Evolutionary conservation across 2,797 vertebrate genomes (phyloP).

Genomic region (Chelon auratus): DNA sequence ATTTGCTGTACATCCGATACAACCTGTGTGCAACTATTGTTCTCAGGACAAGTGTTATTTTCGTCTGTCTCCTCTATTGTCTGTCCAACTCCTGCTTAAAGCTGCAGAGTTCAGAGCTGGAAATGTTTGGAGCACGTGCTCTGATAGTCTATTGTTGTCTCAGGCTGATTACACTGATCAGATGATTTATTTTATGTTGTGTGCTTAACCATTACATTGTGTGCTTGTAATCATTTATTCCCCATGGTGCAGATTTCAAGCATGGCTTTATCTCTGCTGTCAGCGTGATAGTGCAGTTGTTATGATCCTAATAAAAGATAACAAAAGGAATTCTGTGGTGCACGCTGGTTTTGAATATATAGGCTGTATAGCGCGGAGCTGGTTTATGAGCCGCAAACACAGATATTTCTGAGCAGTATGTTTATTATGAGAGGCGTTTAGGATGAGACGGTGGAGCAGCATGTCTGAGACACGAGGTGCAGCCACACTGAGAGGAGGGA

Average conservation of each 20-base stretch:
- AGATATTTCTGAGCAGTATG: not conserved
- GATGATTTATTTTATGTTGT: conserved; percentile 23
- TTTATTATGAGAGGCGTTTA: not conserved
- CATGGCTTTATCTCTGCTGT: conserved; percentile 46
- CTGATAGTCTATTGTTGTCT: conserved; percentile 30
- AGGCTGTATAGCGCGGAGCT: not conserved
- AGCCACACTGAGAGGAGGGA: conserved; percentile 38
- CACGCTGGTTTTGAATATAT: conserved; percentile 5
- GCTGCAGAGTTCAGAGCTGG: conserved; percentile 33
- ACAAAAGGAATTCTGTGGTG: conserved; percentile 33
- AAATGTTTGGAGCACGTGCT: conserved; percentile 25
- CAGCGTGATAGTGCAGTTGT: conserved; percentile 31
- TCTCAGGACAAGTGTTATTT: conserved; percentile 53
- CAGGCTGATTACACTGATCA: conserved; percentile 14
- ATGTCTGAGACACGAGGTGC: conserved; percentile 31
- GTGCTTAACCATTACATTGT: not conserved
- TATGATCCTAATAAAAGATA: conserved; percentile 44
- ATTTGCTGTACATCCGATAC: not conserved
- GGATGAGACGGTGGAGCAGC: conserved; percentile 34
- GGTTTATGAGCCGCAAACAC: conserved; percentile 7
- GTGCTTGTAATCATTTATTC: conserved; percentile 3
- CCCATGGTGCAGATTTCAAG: conserved; percentile 13
- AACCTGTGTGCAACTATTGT: conserved; percentile 52
- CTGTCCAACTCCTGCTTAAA: conserved; percentile 47
- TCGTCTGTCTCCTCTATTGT: conserved; percentile 60